These are phyloP conservation scores for Cryptotermes secundus DNA, from an alignment of 1,140 invertebrate genomes.

Conservation along the genomic window DNA sequence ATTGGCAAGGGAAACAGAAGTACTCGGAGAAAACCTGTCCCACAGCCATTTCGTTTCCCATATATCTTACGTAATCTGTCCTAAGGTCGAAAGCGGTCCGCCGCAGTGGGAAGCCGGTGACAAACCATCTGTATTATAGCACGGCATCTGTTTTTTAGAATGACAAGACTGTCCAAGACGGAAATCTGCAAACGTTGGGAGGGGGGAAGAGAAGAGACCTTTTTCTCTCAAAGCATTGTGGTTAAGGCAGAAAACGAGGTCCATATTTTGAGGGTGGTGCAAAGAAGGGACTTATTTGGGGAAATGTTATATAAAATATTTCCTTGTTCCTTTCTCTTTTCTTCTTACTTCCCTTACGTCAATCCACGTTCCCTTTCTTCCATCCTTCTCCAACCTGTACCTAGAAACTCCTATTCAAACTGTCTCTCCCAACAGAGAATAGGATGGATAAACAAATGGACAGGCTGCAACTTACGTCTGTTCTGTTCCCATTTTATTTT, in stretches of 20 bases:
- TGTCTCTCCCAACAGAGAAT: neutral
- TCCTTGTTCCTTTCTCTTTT: neutral
- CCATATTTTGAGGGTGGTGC: neutral
- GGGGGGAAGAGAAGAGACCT: no score
- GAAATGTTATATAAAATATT: slow-evolving; percentile 9
- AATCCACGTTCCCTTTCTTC: neutral
- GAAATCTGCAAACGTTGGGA: neutral
- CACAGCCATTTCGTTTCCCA: no score
- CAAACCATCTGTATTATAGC: no score
- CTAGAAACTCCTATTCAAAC: no score
- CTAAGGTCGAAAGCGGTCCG: no score
- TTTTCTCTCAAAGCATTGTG: neutral
- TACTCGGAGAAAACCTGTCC: no score
- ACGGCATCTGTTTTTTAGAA: neutral
- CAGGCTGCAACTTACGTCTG: neutral
- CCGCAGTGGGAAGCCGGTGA: no score
- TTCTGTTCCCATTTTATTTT: neutral
- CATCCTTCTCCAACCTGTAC: neutral
- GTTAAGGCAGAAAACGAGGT: neutral
- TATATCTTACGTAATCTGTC: no score
- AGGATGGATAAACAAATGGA: neutral
- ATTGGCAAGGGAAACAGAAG: no score
- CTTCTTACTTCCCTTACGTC: neutral
- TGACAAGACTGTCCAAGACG: neutral
- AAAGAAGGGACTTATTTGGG: neutral